phyloP scores from a whole-genome alignment of 2,797 vertebrate genomes.

The Ambastaia sidthimunki region DNA sequence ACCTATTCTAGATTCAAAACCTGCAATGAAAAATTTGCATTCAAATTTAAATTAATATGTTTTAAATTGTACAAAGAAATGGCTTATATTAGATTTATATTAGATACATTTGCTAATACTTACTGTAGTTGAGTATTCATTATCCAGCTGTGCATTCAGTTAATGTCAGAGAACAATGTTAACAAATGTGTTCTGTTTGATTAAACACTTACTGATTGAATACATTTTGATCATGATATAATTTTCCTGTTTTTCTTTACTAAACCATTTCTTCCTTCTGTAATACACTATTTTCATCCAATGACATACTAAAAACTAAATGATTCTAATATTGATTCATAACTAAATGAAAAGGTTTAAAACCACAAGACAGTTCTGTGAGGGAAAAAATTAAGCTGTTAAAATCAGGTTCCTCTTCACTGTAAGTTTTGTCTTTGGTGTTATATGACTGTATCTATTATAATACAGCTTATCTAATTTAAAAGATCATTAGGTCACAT shows the following conservation, averaged over 20 bases:
- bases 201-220: neutral
- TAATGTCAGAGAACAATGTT: slow-evolving; percentile 26
- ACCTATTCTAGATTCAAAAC: neutral
- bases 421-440: slow-evolving; percentile 63
- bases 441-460: slow-evolving; percentile 68
- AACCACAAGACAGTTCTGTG: slow-evolving; percentile 17
- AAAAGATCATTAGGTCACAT: slow-evolving; percentile 70
- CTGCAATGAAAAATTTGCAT: slow-evolving; percentile 1
- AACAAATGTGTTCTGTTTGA: slow-evolving; percentile 21
- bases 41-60: neutral
- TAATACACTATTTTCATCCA: no score
- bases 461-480: slow-evolving; percentile 74
- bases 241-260: no score
- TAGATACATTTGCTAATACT: neutral
- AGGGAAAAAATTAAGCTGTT: slow-evolving; percentile 7
- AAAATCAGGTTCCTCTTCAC: slow-evolving; percentile 4
- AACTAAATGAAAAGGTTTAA: slow-evolving; percentile 25
- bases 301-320: neutral
- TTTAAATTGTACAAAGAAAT: slow-evolving; percentile 7
- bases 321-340: slow-evolving; percentile 31
- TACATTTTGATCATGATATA: no score
- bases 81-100: neutral
- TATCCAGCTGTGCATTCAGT: slow-evolving; percentile 10
- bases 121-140: slow-evolving; percentile 22
- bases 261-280: no score